These are phyloP conservation scores for Prietella phreatophila DNA, from an alignment of 2,113 vertebrate species.

Conservation along the genomic window DNA sequence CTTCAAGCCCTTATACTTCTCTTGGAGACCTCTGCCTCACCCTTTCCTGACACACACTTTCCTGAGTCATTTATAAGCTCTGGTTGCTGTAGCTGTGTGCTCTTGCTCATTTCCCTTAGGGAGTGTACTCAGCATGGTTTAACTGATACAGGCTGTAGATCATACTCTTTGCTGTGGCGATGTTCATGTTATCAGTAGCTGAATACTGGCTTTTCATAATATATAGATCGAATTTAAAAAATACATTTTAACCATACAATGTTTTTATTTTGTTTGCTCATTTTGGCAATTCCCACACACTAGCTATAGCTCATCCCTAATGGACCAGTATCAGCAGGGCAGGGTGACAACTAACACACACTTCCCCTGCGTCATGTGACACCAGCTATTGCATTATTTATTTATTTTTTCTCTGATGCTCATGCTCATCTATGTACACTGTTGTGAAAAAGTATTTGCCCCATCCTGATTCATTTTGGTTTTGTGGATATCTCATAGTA, in stretches of 20 bases:
- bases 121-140: not conserved
- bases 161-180: not conserved
- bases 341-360: not conserved
- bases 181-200: not conserved
- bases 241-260: not conserved
- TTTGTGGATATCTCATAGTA: too few relatives aligned
- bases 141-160: not conserved
- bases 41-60: slow-evolving; percentile 2
- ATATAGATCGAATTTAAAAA: not conserved
- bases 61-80: slow-evolving; percentile 33
- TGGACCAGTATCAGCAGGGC: not conserved
- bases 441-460: too few relatives aligned
- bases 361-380: not conserved
- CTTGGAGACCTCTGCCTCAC: not conserved
- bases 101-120: slow-evolving; percentile 25
- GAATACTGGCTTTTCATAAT: not conserved
- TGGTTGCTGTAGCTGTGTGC: not conserved
- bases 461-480: too few relatives aligned
- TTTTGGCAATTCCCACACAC: not conserved
- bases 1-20: not conserved
- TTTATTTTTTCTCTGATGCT: not conserved
- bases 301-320: not conserved
- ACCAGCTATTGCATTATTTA: not conserved
- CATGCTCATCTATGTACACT: not conserved
- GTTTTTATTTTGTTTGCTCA: not conserved